Base-by-base conservation (phyloP, 1,140 invertebrate species). In the Drosophila ercepeae region DNA sequence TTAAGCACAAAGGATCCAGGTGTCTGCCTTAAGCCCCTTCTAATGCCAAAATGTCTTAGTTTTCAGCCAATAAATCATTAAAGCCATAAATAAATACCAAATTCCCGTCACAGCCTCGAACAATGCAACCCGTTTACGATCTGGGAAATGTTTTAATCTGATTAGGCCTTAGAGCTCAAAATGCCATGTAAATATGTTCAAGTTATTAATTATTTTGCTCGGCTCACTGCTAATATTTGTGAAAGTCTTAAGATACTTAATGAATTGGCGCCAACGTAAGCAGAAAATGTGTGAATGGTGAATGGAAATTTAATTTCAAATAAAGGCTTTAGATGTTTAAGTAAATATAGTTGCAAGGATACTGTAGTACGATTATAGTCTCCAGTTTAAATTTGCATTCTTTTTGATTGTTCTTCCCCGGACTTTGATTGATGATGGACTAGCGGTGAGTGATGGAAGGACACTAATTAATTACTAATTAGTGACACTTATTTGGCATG, bases 181-280 rank as follows among this genome's bases (percentile, higher is more conserved):
- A 64, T 76, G 72, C 76, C 58, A 73, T 65, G 76, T 59, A 86
- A 86, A 84, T 69, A 76, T 88, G 61, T 84, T 74, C 69, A 76
- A 86, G 72, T 68, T 84, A 84, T 84, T 84, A 84, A 84, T 84
- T 84, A 84, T 84, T 86, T 32, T 32, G 2, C 9, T 3, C 11
- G 29, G 29, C 9, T 32, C 29, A 32, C 8, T 32, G 29, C 29
- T 32, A 32, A 32, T 32, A 32, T 32, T 32, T 32, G 29, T 9
- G 11, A 9, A 1, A 32, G 9, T 32, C 9, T 32, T n/a, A 32
- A n/a, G 29, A 32, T 32, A 32, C 29, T 86, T 84, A 81, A 81
- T 81, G 81, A 86, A 73, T 86, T 86, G 81, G 57, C 86, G 86
- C 76, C 81, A 81, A 86, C 81, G 81, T 86, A 86, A 72, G 81